A percentile compares a stretch with the other conserved stretches of the same genome.
Conservation (phyloP, 2,888 invertebrate species). For the Drosophila rubida region DNA sequence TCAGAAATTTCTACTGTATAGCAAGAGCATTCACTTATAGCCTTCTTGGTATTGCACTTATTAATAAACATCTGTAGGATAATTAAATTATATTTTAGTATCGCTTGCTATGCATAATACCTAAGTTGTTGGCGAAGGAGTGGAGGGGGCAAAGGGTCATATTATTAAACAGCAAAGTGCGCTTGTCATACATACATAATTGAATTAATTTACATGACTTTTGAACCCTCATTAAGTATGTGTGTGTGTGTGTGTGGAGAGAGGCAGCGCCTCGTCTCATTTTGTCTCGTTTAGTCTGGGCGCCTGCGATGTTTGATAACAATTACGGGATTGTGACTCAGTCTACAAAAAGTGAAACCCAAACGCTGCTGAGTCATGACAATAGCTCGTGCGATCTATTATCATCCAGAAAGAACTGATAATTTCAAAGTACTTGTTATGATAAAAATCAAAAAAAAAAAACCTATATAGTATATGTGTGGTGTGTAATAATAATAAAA, state of each 20-base stretch:
- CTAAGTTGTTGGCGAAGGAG: constrained; percentile 5
- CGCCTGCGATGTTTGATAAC: constrained; percentile 24
- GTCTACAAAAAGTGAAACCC: constrained; percentile 12
- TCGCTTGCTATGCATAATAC: constrained; percentile 18
- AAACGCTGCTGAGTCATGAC: constrained; percentile 31
- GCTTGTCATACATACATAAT: constrained; percentile 17
- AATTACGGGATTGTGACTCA: constrained; percentile 37
- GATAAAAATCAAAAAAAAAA: constrained; percentile 8
- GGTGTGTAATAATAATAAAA: background rate
- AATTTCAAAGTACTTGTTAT: constrained; percentile 6
- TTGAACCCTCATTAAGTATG: constrained; percentile 31
- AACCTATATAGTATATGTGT: background rate
- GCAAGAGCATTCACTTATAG: background rate
- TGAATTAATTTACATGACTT: constrained; percentile 33
- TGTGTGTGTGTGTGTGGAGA: constrained; percentile 1
- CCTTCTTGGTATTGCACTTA: constrained; percentile 12
- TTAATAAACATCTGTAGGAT: constrained; percentile 3
- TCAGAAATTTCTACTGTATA: constrained; percentile 8
- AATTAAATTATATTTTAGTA: constrained; percentile 20
- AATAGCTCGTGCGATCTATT: background rate
- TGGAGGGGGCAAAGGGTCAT: background rate
- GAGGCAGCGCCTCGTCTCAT: constrained; percentile 7
- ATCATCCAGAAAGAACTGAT: constrained; percentile 1
- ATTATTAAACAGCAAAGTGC: background rate
- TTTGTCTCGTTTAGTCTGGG: background rate